Evolutionary conservation across 2,797 vertebrate species (phyloP).

Genomic region (Cheirogaleus major): DNA sequence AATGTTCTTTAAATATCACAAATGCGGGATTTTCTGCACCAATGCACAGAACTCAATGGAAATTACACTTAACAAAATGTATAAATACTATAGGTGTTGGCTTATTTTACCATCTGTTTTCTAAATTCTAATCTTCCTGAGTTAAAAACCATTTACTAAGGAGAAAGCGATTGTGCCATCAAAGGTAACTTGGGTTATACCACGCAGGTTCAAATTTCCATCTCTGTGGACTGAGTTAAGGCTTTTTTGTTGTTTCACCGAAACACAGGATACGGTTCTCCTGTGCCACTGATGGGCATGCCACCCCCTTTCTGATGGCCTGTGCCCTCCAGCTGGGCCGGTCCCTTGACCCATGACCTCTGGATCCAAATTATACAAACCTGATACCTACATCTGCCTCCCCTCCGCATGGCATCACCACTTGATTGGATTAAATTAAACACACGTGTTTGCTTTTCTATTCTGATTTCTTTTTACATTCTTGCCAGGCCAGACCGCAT

Average conservation of each 20-base stretch:
- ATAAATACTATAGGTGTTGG: neutral
- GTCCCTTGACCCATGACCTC: neutral
- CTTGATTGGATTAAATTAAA: neutral
- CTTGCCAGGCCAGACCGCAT: neutral
- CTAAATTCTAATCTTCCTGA: neutral
- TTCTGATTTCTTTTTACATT: neutral
- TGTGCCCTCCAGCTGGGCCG: accelerated
- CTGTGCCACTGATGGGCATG: accelerated
- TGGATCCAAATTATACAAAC: neutral
- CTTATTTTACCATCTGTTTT: neutral
- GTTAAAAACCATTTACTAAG: neutral
- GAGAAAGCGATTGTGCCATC: neutral
- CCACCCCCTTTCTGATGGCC: no score
- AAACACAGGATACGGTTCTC: neutral
- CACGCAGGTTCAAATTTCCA: neutral
- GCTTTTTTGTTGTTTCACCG: neutral
- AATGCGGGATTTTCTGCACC: neutral
- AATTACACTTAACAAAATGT: neutral
- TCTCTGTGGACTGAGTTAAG: neutral
- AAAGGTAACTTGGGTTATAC: neutral
- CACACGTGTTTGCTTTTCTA: neutral
- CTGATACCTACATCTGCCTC: neutral
- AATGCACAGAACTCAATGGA: neutral
- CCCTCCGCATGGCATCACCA: neutral
- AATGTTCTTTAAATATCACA: neutral